phyloP scores from a whole-genome alignment of 2,113 vertebrate species.

The Scartelaos histophorus region DNA sequence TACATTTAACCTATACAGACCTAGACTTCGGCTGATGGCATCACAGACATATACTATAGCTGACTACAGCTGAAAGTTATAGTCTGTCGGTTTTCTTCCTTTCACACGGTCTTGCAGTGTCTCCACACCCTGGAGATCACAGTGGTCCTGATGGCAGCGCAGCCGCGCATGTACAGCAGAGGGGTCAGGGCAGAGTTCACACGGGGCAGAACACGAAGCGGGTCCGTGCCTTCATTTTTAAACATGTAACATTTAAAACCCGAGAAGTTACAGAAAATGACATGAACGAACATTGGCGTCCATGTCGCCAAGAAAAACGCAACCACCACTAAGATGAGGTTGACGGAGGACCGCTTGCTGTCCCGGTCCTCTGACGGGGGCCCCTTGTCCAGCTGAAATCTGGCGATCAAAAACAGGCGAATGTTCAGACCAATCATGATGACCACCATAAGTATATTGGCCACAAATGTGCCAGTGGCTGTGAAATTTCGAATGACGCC shows the following conservation, averaged over 20 bases:
- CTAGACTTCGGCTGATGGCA: background rate
- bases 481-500: conserved; percentile 59
- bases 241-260: conserved; percentile 55
- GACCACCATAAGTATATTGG: conserved; percentile 66
- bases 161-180: conserved; percentile 74
- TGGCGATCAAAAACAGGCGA: conserved; percentile 72
- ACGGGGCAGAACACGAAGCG: conserved; percentile 71
- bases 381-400: conserved; percentile 70
- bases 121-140: conserved; percentile 68
- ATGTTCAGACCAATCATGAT: conserved; percentile 80
- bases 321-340: conserved; percentile 76
- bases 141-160: conserved; percentile 60
- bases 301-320: conserved; percentile 71
- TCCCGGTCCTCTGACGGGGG: conserved; percentile 68
- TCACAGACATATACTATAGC: background rate
- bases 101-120: conserved; percentile 46
- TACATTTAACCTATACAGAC: background rate
- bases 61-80: background rate
- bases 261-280: conserved; percentile 62
- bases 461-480: conserved; percentile 63
- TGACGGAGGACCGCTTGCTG: conserved; percentile 70
- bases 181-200: conserved; percentile 76
- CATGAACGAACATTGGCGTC: conserved; percentile 72
- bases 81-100: background rate
- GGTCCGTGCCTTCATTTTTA: conserved; percentile 75